These are phyloP conservation scores for Melipona quadrifasciata DNA, from an alignment of 1,140 invertebrate species.

Conservation along the genomic window DNA sequence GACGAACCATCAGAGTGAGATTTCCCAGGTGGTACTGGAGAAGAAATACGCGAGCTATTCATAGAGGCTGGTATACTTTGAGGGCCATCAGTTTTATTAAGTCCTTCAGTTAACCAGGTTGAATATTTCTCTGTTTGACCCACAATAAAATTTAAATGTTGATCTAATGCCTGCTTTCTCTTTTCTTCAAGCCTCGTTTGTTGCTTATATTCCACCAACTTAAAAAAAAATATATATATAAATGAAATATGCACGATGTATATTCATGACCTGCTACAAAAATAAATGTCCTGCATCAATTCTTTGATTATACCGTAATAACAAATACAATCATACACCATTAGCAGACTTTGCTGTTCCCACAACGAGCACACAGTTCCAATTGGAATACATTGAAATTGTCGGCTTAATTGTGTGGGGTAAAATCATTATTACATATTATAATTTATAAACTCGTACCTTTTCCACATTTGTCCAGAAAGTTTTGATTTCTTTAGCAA, in stretches of 20 bases:
- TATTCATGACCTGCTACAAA: neutral
- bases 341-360: conserved; percentile 75
- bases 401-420: conserved; percentile 82
- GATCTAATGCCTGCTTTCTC: conserved; percentile 96
- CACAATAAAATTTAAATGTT: conserved; percentile 99
- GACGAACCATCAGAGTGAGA: conserved; percentile 80
- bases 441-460: conserved; percentile 76
- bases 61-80: conserved; percentile 80
- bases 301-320: conserved; percentile 57
- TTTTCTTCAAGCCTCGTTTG: conserved; percentile 96
- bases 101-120: conserved; percentile 91
- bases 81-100: conserved; percentile 85
- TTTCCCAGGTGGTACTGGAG: conserved; percentile 75
- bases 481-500: conserved; percentile 95
- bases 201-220: conserved; percentile 97
- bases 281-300: conserved; percentile 66
- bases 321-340: conserved; percentile 63
- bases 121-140: conserved; percentile 99
- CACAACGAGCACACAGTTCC: conserved; percentile 81
- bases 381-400: conserved; percentile 73
- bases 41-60: conserved; percentile 80
- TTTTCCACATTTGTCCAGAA: conserved; percentile 99
- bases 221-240: conserved; percentile 63
- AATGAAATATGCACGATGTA: neutral
- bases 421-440: conserved; percentile 43